Evolutionary conservation across 2,113 vertebrate genomes (phyloP).

Genomic region (Alectura lathami): DNA sequence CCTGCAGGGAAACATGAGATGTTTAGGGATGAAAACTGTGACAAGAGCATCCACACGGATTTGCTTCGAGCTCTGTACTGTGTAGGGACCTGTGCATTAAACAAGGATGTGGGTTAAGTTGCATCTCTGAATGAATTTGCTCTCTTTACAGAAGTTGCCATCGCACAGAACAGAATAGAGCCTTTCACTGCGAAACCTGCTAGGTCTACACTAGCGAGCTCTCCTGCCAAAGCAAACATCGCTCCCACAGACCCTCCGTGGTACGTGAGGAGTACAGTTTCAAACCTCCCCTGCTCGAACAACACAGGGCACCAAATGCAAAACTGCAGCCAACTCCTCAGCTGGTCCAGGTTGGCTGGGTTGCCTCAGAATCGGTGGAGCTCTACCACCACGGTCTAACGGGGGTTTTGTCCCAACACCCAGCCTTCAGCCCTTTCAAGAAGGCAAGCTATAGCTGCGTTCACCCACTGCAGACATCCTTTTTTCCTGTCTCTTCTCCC

Average conservation of each 20-base stretch:
- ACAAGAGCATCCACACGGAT: neutral
- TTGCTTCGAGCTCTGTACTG: neutral
- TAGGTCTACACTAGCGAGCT: neutral
- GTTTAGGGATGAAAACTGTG: neutral
- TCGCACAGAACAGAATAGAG: conserved; percentile 30
- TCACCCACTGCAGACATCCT: neutral
- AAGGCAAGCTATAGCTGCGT: neutral
- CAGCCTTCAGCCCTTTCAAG: neutral
- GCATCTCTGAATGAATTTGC: conserved; percentile 5
- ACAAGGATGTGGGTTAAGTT: conserved; percentile 14
- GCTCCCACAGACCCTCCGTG: neutral
- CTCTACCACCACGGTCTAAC: neutral
- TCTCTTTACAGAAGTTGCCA: conserved; percentile 11
- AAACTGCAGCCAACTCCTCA: neutral
- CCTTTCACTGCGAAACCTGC: conserved; percentile 45
- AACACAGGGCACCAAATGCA: neutral
- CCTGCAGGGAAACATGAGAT: neutral
- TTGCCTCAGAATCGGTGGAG: neutral
- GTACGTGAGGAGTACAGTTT: conserved; percentile 53
- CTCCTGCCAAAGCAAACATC: conserved; percentile 58
- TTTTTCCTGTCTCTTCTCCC: neutral
- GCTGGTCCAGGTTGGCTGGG: neutral
- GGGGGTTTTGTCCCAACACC: neutral
- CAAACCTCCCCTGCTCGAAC: conserved; percentile 12
- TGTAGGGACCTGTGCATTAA: neutral